A percentile compares a stretch with the other conserved stretches of the same genome.
Evolutionary conservation across 53 echinoderm and acorn worm species (phyloP).

Genomic region (Patiria pectinifera): DNA sequence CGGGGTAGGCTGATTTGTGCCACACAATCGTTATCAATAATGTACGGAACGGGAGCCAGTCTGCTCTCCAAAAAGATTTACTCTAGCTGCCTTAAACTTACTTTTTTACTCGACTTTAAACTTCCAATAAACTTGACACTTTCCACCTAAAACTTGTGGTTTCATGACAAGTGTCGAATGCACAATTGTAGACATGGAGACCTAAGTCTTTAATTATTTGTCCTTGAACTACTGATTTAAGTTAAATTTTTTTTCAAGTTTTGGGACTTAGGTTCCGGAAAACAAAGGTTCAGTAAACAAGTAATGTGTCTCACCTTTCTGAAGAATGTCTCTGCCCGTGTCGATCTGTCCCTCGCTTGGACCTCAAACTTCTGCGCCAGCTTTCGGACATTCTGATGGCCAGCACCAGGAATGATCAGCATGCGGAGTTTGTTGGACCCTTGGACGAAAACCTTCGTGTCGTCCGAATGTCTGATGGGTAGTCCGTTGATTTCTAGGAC

Average conservation of each 20-base stretch:
- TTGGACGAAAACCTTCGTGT: slow-evolving; percentile 92
- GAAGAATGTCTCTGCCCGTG: slow-evolving; percentile 89
- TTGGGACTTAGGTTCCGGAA: background rate
- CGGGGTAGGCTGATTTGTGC: no score
- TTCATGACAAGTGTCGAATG: no score
- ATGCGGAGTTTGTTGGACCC: slow-evolving; percentile 88
- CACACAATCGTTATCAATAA: no score
- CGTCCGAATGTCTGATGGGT: slow-evolving; percentile 95
- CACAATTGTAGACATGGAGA: no score
- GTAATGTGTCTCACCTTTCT: slow-evolving; percentile 80
- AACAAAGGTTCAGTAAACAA: background rate
- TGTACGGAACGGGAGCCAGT: no score
- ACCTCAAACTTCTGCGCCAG: slow-evolving; percentile 85
- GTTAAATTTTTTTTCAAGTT: background rate
- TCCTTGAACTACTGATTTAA: background rate
- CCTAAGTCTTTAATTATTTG: no score
- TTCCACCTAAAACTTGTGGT: no score
- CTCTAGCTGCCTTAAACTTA: no score
- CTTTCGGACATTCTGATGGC: slow-evolving; percentile 91
- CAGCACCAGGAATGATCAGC: slow-evolving; percentile 97
- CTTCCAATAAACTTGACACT: no score
- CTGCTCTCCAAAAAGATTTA: no score
- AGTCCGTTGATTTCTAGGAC: slow-evolving; percentile 97
- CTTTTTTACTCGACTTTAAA: no score
- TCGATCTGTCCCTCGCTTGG: slow-evolving; percentile 78